These are phyloP conservation scores for Cnemophilus loriae DNA, from an alignment of 2,113 vertebrate species.

Conservation along the genomic window DNA sequence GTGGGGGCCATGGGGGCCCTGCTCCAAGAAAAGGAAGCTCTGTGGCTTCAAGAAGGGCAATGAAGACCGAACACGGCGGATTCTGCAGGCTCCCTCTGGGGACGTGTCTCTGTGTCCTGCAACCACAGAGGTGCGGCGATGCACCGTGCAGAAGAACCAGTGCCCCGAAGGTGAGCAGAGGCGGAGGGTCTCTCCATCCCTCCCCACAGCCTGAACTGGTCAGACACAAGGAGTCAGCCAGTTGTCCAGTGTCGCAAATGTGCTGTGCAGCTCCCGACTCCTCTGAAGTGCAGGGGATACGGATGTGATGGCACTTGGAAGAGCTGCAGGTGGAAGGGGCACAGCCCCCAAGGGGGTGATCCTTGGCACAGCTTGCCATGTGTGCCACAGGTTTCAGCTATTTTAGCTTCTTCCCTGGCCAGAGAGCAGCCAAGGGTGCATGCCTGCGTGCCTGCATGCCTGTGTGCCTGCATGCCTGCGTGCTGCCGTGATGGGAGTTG, in stretches of 20 bases:
- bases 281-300: not conserved
- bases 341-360: not conserved
- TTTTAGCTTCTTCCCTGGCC: not conserved
- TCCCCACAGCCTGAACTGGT: not conserved
- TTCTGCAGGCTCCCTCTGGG: slow-evolving; percentile 73
- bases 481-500: fast-evolving
- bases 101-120: slow-evolving; percentile 75
- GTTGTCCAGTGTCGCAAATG: not conserved
- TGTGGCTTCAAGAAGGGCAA: slow-evolving; percentile 94
- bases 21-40: slow-evolving; percentile 89
- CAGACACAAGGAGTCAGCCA: not conserved
- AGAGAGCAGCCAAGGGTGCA: not conserved
- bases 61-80: slow-evolving; percentile 78
- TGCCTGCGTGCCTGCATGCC: fast-evolving
- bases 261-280: fast-evolving
- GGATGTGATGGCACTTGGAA: fast-evolving
- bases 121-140: slow-evolving; percentile 82
- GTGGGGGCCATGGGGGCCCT: slow-evolving; percentile 91
- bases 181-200: fast-evolving
- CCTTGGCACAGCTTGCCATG: not conserved
- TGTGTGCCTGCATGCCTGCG: too few relatives aligned
- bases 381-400: not conserved
- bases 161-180: slow-evolving; percentile 81
- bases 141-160: slow-evolving; percentile 78
- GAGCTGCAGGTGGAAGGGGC: not conserved